These are phyloP conservation scores for Turnix velox DNA, from an alignment of 2,113 vertebrate genomes.

Conservation along the genomic window DNA sequence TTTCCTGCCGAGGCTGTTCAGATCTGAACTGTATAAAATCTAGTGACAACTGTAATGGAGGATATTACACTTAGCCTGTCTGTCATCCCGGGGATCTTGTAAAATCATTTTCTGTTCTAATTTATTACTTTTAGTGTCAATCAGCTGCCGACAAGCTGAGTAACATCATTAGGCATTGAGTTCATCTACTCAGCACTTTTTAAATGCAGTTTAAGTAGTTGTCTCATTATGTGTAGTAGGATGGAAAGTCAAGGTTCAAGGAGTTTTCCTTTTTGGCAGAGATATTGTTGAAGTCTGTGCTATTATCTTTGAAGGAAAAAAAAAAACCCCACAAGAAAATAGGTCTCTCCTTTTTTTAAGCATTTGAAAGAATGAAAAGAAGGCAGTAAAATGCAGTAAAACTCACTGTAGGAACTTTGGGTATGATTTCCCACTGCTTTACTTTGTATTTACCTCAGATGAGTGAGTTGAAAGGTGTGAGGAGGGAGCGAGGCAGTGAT, in stretches of 20 bases:
- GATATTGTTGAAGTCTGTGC: conserved; percentile 38
- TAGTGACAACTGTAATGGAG: conserved; percentile 73
- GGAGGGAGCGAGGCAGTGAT: conserved; percentile 7
- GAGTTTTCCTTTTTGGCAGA: conserved; percentile 60
- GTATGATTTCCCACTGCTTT: conserved; percentile 26
- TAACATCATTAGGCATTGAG: conserved; percentile 75
- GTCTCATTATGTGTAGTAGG: conserved; percentile 82
- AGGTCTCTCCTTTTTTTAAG: background rate
- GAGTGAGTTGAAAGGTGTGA: background rate
- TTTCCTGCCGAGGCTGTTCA: conserved; percentile 57
- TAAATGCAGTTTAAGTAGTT: conserved; percentile 78
- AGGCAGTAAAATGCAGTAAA: background rate
- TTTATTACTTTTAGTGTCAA: conserved; percentile 86
- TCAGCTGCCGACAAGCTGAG: conserved; percentile 72
- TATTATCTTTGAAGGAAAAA: conserved; percentile 40
- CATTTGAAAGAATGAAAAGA: background rate
- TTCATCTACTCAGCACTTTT: conserved; percentile 83
- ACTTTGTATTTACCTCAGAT: conserved; percentile 36
- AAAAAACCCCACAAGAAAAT: conserved; percentile 10
- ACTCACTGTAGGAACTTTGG: conserved; percentile 20
- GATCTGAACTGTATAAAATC: conserved; percentile 72
- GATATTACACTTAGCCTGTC: conserved; percentile 77
- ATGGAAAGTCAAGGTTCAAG: conserved; percentile 75
- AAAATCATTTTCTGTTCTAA: conserved; percentile 82
- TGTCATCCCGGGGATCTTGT: conserved; percentile 72